Evolutionary conservation across 2,888 invertebrate genomes (phyloP), one percentile per base, ranked within the genome.

Genomic region (Junonia oenone): DNA sequence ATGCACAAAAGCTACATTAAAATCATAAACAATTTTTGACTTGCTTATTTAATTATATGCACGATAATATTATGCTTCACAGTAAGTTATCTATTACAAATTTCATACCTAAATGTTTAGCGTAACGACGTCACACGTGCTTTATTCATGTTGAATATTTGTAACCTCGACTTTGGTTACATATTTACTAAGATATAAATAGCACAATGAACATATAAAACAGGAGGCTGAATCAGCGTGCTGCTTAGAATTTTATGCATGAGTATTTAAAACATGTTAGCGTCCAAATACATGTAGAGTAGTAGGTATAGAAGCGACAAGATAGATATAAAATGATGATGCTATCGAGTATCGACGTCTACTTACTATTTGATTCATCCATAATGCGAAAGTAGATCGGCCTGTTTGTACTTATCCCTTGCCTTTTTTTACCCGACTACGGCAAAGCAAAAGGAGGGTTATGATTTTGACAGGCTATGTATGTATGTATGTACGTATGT

Each of bases 121-220:
- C 26, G 49, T 60, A 54, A 45, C 26, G 56, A 51, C 63, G 62
- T 64, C 61, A 63, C 62, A 62, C 52, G 55, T 56, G 45, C 51
- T 57, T 60, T 65, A 72, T 72, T 76, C 67, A 72, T 72, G 75
- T 76, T 74, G 61, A 76, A 78, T 76, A 76, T 72, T 75, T 78
- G 72, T 75, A 79, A 72, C 81, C 81, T 81, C 79, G 81, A 74
- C 73, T 78, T 81, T 72, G 71, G 76, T 71, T 76, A 79, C 72
- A 78, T 81, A 80, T 81, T 81, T 79, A 71, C 77, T 43, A 67
- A 78, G 76, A 69, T 81, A 82, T 78, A 72, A 75, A 80, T 82
- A 82, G 75, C 66, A 69, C 70, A 66, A 70, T 68, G 69, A 76
- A 75, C 75, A 72, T 68, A 69, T 48, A 68, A 71, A 69, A 66